Evolutionary conservation across 2,113 vertebrate genomes (phyloP), one percentile per base, ranked within the genome.

Genomic region (Loxodonta africana): DNA sequence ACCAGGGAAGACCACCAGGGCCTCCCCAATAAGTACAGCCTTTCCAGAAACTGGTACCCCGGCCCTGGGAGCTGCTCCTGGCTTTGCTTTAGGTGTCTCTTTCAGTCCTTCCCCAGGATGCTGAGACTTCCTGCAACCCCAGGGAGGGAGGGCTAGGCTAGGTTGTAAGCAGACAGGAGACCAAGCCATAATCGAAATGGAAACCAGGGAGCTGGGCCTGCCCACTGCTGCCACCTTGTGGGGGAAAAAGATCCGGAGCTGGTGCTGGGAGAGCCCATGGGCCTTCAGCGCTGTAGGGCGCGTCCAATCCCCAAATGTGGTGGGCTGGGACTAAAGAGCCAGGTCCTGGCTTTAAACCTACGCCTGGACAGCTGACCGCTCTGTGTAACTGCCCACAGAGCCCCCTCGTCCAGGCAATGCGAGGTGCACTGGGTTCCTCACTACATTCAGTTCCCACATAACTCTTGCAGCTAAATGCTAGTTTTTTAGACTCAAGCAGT

Each of bases 141-240:
- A 51, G n/a, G 18, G 3, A 21, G 71, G 28, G 69, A 37, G 63
- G 44, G 76, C 46, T 30, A n/a, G 33, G 33, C 6, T 5, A n/a
- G 76, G 41, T 26, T 28, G 6, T 2, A 44, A 30, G 44, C 15
- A 2, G 77, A 65, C 25, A 69, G 51, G 0, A 18, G 33, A 28
- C 41, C 18, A 30, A 8, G 26, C 9, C 0, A 0, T 17, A 63
- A 76, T n/a, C 0, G 30, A 51, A 91, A 82, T 26, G 62, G 76
- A 81, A 76, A 86, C 6, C 1, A 12, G 25, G n/a, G 69, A 37
- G 5, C 46, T 30, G 41, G 65, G 60, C 3, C 60, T 1, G 62
- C 51, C 51, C 8, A 6, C 25, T 86, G 94, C 95, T 97, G 95
- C 96, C 97, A 44, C 95, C 96, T 0, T 0, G 57, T 90, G 97